A percentile compares a stretch with the other conserved stretches of the same genome.
These are phyloP conservation scores for Microtus montanus DNA, from an alignment of 2,113 vertebrate species.

Conservation along the genomic window DNA sequence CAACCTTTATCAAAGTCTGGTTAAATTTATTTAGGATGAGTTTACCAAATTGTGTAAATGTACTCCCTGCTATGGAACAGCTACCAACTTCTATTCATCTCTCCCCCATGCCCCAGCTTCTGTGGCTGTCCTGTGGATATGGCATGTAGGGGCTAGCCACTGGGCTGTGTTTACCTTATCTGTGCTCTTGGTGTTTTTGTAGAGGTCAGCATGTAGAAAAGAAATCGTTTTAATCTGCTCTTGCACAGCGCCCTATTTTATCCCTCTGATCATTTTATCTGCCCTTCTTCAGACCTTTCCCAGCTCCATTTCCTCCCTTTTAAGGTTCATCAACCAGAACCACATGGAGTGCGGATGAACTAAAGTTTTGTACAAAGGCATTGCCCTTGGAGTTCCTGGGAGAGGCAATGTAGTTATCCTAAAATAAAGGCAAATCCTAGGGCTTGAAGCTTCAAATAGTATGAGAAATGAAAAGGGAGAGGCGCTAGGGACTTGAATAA, in stretches of 20 bases:
- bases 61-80: neutral
- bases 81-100: neutral
- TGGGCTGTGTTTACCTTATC: slow-evolving; percentile 44
- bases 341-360: slow-evolving; percentile 45
- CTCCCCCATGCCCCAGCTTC: accelerated
- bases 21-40: neutral
- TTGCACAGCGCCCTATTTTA: slow-evolving; percentile 26
- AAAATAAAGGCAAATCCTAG: slow-evolving; percentile 59
- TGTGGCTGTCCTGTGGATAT: neutral
- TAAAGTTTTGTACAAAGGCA: slow-evolving; percentile 57
- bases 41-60: neutral
- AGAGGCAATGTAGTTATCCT: slow-evolving; percentile 7
- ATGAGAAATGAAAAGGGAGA: slow-evolving; percentile 16
- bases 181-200: slow-evolving; percentile 37
- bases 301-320: slow-evolving; percentile 71
- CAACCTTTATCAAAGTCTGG: neutral
- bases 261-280: slow-evolving; percentile 69
- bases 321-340: slow-evolving; percentile 72
- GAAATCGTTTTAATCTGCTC: slow-evolving; percentile 61
- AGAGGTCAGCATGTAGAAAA: slow-evolving; percentile 57
- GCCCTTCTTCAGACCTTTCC: slow-evolving; percentile 67
- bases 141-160: neutral
- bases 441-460: slow-evolving; percentile 40
- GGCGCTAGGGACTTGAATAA: neutral
- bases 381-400: slow-evolving; percentile 51